Evolutionary conservation across 2,888 invertebrate genomes (phyloP).

Genomic region (Herminia tarsipennalis): DNA sequence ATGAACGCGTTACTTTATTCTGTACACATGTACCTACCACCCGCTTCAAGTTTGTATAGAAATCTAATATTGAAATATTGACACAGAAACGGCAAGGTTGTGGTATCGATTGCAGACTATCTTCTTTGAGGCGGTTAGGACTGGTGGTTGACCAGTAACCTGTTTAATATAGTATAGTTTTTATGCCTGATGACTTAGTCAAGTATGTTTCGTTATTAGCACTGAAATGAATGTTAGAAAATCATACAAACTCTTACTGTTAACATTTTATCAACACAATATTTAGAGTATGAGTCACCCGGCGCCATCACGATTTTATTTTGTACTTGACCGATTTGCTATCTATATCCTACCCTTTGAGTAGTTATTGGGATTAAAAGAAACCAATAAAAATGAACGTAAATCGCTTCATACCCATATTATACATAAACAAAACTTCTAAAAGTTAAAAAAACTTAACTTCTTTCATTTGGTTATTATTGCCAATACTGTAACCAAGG

Average conservation of each 20-base stretch:
- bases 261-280: neutral
- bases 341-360: neutral
- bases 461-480: no score
- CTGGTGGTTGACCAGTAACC: conserved; percentile 17
- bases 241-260: no score
- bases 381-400: neutral
- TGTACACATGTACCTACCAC: conserved; percentile 20
- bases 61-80: conserved; percentile 52
- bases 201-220: no score
- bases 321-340: conserved; percentile 3
- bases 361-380: neutral
- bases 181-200: no score
- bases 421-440: neutral
- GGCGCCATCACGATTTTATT: neutral
- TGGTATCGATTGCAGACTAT: conserved; percentile 48
- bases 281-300: neutral
- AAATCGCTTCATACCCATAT: neutral
- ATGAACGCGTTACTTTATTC: conserved; percentile 33
- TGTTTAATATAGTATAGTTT: no score
- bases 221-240: no score
- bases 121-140: conserved; percentile 54
- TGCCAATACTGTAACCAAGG: no score
- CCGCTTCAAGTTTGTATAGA: conserved; percentile 11
- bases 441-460: no score
- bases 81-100: conserved; percentile 29